phyloP scores from a whole-genome alignment of 2,888 invertebrate species.

The Drosophila cracens region DNA sequence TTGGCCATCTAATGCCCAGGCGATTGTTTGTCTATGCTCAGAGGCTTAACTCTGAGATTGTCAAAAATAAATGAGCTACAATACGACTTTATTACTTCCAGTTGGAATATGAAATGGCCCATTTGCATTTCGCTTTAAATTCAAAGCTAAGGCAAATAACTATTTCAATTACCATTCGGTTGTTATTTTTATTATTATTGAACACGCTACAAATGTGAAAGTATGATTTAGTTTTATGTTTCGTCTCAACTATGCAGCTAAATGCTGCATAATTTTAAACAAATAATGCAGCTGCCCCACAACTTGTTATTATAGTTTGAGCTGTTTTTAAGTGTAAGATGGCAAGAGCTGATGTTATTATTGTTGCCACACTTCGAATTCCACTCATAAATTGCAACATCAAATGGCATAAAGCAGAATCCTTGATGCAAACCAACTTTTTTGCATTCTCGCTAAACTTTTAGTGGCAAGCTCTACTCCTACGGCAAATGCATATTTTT shows the following conservation, averaged over 20 bases:
- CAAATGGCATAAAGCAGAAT: conserved; percentile 44
- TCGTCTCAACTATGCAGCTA: not conserved
- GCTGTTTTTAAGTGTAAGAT: not conserved
- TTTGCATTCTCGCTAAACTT: conserved; percentile 25
- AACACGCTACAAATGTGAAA: not conserved
- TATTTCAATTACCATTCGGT: not conserved
- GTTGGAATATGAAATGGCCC: not conserved
- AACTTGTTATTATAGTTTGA: conserved; percentile 2
- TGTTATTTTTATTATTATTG: not conserved
- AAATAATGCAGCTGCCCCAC: not conserved
- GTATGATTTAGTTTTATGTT: not conserved
- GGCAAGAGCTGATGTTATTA: not conserved
- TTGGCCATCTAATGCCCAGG: conserved; percentile 47
- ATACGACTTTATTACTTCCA: conserved; percentile 23
- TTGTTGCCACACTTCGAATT: conserved; percentile 25
- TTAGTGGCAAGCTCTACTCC: conserved; percentile 39
- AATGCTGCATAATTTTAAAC: not conserved
- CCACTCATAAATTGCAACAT: conserved; percentile 56
- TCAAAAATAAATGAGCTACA: conserved; percentile 37
- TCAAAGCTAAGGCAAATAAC: not conserved
- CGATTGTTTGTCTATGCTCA: conserved; percentile 56
- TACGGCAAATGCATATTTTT: conserved; percentile 56
- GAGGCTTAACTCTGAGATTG: conserved; percentile 42
- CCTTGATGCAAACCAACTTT: conserved; percentile 28
- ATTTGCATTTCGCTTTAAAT: conserved; percentile 1